Base-by-base conservation (phyloP, 2,888 invertebrate species). In the Lissonota sp. region DNA sequence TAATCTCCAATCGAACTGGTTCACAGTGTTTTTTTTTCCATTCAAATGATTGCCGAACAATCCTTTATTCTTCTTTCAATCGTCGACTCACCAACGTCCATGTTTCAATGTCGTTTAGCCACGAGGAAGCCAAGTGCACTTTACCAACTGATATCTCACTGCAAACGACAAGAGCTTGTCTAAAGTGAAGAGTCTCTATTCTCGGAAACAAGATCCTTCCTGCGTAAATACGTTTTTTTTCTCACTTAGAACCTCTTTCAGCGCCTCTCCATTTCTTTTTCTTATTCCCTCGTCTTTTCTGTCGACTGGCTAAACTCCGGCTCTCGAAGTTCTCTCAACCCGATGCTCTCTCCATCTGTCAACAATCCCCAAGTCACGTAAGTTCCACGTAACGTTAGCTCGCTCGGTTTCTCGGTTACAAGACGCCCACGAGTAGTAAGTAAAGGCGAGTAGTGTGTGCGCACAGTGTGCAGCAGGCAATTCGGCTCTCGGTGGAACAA, bases 331-430 rank as follows among this genome's bases (percentile, higher is more conserved):
- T 49, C 69, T 63, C 69, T 37, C 42, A 64, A 49, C 51, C 26
- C 37, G 49, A 51, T 26, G 58, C 63, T 49, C 70, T 57, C 62
- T 81, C 53, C 37, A 64, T 12, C 10, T 67, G 40, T 51, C 63
- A 60, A 60, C 73, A 69, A 70, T 77, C 64, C 26, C 58, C 58
- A 46, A 81, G 77, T 81, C 77, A 81, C 80, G 80, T 77, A 80
- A 72, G 67, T 72, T 80, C 63, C 63, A 53, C 51, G 77, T 81
- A 77, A 73, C 69, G 49, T 53, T 64, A 60, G 64, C 57, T 64
- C 53, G 46, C 70, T 64, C 73, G 42, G 40, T 74, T 60, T 37
- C 66, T 67, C 51, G 39, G 73, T 81, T 81, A 77, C 77, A 73
- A 81, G 70, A 64, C 37, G 37, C 73, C 57, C 64, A 69, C 67